Conservation (phyloP, 1,140 invertebrate genomes). For the Bicyclus anynana region DNA sequence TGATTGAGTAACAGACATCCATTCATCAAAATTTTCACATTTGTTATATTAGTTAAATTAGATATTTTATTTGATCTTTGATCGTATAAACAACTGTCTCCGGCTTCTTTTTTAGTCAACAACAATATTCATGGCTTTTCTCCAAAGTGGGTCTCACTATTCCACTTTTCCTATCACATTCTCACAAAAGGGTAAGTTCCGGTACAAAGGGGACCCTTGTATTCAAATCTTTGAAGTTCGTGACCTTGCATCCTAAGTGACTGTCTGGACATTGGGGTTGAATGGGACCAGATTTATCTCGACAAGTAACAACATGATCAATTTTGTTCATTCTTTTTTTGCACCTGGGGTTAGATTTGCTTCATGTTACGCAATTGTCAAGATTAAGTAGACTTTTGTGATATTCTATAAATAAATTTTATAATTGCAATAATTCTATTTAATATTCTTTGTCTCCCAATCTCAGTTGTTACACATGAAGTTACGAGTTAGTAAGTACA, state of each 20-base stretch:
- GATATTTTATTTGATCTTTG: neutral
- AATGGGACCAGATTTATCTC: neutral
- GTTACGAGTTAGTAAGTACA: no score
- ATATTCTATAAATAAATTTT: no score
- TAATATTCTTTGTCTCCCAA: no score
- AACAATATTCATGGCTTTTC: neutral
- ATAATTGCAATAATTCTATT: no score
- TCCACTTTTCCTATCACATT: slow-evolving; percentile 1
- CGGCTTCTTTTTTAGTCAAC: neutral
- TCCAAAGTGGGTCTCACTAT: neutral
- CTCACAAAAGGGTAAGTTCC: slow-evolving; percentile 10
- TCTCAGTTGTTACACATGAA: no score
- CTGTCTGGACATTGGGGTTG: slow-evolving; percentile 15
- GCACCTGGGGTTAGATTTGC: neutral
- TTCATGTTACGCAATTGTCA: neutral
- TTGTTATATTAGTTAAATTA: no score
- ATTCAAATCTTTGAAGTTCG: slow-evolving; percentile 21
- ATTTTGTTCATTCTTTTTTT: neutral
- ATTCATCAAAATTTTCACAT: no score
- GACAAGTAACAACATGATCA: slow-evolving; percentile 13
- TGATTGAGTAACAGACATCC: no score
- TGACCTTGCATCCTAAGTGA: slow-evolving; percentile 27
- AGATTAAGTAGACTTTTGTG: neutral
- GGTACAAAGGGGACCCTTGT: slow-evolving; percentile 15
- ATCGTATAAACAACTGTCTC: neutral